Conservation (phyloP, 2,888 invertebrate genomes). For the Alloscopus bannaensis region DNA sequence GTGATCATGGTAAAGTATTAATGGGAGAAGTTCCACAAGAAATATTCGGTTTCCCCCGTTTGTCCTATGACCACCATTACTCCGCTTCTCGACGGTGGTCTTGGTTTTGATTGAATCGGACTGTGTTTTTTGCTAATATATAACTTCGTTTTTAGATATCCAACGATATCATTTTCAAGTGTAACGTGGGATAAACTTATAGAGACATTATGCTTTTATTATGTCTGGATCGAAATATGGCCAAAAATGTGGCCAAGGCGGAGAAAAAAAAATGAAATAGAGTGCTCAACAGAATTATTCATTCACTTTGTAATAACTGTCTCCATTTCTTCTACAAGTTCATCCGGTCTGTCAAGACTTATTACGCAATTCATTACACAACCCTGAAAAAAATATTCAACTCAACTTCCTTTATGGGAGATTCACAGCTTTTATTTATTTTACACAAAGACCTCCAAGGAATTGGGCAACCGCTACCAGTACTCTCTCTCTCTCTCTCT, state of each 20-base stretch:
- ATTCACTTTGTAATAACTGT: constrained; percentile 6
- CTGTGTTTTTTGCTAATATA: too few species aligned
- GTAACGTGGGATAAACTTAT: too few species aligned
- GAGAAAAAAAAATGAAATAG: constrained; percentile 1
- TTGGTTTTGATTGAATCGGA: constrained; percentile 9
- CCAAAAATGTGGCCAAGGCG: constrained; percentile 58
- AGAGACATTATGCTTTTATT: neutral
- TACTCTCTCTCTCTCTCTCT: too few species aligned
- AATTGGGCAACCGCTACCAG: too few species aligned
- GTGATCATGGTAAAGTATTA: too few species aligned
- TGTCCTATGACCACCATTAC: neutral
- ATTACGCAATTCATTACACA: constrained; percentile 29
- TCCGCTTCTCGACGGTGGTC: neutral
- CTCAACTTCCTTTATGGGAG: neutral
- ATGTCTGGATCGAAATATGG: constrained; percentile 14
- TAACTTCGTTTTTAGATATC: too few species aligned
- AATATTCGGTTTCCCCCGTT: too few species aligned
- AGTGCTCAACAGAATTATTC: neutral
- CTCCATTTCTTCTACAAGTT: constrained; percentile 11
- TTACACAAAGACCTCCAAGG: neutral
- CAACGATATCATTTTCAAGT: too few species aligned
- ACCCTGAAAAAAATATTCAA: neutral
- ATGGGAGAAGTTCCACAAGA: too few species aligned
- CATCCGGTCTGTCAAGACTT: constrained; percentile 10
- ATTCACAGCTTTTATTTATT: neutral